Conservation (phyloP, 2,113 vertebrate species). For the Macheiramphus alcinus region DNA sequence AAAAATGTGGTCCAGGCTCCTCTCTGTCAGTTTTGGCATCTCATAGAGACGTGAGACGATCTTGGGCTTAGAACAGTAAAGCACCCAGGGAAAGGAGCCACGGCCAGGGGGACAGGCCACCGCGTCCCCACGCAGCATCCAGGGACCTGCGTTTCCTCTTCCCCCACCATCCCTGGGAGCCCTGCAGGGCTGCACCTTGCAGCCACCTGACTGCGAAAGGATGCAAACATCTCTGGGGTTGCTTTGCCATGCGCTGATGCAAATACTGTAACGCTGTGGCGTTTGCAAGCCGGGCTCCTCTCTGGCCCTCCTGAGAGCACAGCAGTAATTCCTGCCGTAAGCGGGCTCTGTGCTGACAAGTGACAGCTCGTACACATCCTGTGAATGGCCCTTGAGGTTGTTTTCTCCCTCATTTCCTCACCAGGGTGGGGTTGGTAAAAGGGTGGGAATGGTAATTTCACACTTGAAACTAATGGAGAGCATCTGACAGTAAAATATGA, state of each 20-base stretch:
- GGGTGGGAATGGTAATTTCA: slow-evolving; percentile 44
- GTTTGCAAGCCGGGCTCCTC: background rate
- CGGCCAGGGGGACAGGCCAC: background rate
- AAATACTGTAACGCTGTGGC: accelerated
- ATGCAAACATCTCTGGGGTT: background rate
- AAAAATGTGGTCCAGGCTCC: background rate
- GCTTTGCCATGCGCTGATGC: background rate
- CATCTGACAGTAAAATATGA: slow-evolving; percentile 35
- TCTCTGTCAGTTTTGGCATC: background rate
- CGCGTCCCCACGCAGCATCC: accelerated
- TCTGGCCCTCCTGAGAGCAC: background rate
- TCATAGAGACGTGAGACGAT: background rate
- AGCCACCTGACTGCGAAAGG: background rate
- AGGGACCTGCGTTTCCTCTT: accelerated
- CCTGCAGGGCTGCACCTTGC: background rate
- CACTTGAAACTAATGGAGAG: slow-evolving; percentile 38
- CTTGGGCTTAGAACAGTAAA: background rate
- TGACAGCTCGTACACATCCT: background rate
- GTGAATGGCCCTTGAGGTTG: background rate
- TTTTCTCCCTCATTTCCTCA: slow-evolving; percentile 47
- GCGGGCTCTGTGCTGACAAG: slow-evolving; percentile 16
- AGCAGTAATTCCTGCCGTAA: background rate
- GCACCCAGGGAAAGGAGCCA: background rate
- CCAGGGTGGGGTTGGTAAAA: slow-evolving; percentile 37
- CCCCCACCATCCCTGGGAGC: accelerated